These are phyloP conservation scores for Fregata magnificens DNA, from an alignment of 2,113 vertebrate genomes.

Conservation along the genomic window DNA sequence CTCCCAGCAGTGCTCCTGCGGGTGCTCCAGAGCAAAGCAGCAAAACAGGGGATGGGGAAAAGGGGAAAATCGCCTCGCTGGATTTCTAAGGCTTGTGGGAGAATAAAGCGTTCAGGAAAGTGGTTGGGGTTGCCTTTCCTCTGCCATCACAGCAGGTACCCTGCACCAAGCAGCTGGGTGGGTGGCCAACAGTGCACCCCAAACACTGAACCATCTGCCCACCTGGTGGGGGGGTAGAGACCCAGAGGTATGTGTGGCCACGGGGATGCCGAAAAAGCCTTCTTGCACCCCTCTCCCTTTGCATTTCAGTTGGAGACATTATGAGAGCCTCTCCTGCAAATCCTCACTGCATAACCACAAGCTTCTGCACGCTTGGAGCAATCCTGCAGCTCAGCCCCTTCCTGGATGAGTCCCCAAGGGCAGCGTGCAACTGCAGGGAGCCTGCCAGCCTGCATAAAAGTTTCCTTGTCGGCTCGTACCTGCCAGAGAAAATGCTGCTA, in stretches of 20 bases:
- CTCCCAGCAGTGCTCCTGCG: rapidly evolving
- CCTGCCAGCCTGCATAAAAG: background rate
- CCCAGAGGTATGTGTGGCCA: background rate
- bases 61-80: background rate
- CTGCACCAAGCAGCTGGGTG: background rate
- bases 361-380: rapidly evolving
- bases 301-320: background rate
- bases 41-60: background rate
- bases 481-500: background rate
- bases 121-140: background rate
- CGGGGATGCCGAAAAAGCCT: background rate
- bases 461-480: background rate
- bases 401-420: background rate
- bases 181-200: background rate
- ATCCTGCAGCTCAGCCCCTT: background rate
- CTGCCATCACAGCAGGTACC: rapidly evolving
- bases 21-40: background rate
- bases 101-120: background rate
- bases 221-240: rapidly evolving
- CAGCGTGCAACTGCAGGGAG: background rate
- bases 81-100: background rate
- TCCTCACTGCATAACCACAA: rapidly evolving
- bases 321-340: background rate
- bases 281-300: background rate
- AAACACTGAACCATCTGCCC: background rate